These are phyloP conservation scores for Peribatodes rhomboidaria DNA, from an alignment of 2,888 invertebrate species.

Conservation along the genomic window DNA sequence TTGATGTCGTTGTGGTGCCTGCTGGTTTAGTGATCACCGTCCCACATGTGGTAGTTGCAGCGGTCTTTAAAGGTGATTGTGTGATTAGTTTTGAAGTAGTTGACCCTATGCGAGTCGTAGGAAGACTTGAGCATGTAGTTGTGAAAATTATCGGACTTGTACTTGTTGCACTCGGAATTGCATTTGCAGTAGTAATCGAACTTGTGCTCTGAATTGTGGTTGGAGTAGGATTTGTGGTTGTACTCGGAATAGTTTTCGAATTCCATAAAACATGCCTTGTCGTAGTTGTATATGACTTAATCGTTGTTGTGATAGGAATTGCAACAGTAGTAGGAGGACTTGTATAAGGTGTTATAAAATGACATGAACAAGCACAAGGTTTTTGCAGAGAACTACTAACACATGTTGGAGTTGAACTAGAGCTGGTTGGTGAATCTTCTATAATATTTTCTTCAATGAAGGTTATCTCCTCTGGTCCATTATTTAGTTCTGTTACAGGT, in stretches of 20 bases:
- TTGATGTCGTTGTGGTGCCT: slow-evolving; percentile 5
- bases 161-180: slow-evolving; percentile 2
- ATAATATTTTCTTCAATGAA: slow-evolving; percentile 18
- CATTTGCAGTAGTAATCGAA: not conserved
- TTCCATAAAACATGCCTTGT: slow-evolving; percentile 6
- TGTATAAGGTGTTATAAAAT: not conserved
- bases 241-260: not conserved
- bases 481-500: not conserved
- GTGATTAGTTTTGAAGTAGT: slow-evolving; percentile 17
- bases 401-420: slow-evolving; percentile 1
- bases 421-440: slow-evolving; percentile 4
- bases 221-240: slow-evolving; percentile 13
- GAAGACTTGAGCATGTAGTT: not conserved
- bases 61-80: slow-evolving; percentile 13
- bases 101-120: not conserved
- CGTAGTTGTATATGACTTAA: not conserved
- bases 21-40: not conserved
- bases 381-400: slow-evolving; percentile 10
- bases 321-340: slow-evolving; percentile 9
- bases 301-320: slow-evolving; percentile 12
- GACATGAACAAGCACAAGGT: slow-evolving; percentile 8
- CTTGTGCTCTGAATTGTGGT: slow-evolving; percentile 5
- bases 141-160: slow-evolving; percentile 1
- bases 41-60: slow-evolving; percentile 16
- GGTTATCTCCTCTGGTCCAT: not conserved